phyloP scores from a whole-genome alignment of 2,888 invertebrate species.

The Hofmannophila pseudospretella region DNA sequence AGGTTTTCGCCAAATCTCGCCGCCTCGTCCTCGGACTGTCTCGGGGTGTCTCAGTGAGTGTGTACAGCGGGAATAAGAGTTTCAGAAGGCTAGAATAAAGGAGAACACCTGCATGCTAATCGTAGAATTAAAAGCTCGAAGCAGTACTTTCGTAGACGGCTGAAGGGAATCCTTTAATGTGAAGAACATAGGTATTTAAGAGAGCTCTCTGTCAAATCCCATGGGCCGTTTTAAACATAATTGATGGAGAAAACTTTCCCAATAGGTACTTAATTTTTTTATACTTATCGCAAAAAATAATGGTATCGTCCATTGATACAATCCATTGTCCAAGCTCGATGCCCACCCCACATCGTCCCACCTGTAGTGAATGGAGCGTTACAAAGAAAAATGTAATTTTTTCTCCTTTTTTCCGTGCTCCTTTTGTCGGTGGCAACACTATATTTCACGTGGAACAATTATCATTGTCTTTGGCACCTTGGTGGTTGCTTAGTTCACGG shows the following conservation, averaged over 20 bases:
- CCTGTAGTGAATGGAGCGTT: slow-evolving; percentile 71
- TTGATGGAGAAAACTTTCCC: slow-evolving; percentile 55
- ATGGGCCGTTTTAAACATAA: slow-evolving; percentile 46
- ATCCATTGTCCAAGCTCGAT: slow-evolving; percentile 54
- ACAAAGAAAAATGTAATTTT: slow-evolving; percentile 68
- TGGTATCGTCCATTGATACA: slow-evolving; percentile 68
- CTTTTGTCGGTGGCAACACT: slow-evolving; percentile 75
- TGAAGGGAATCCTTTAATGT: too few relatives aligned
- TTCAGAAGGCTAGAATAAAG: too few relatives aligned
- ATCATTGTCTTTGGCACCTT: slow-evolving; percentile 76
- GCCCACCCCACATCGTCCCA: slow-evolving; percentile 64
- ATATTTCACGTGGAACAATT: slow-evolving; percentile 76
- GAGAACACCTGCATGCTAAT: too few relatives aligned
- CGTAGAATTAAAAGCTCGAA: too few relatives aligned
- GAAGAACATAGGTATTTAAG: too few relatives aligned
- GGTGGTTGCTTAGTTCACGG: slow-evolving; percentile 42
- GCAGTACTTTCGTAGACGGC: too few relatives aligned
- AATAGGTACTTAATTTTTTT: slow-evolving; percentile 40
- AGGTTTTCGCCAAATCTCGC: too few relatives aligned
- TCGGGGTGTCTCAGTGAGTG: too few relatives aligned
- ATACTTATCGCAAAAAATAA: slow-evolving; percentile 48
- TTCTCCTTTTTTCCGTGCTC: slow-evolving; percentile 32
- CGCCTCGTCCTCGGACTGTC: too few relatives aligned
- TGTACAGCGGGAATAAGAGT: too few relatives aligned
- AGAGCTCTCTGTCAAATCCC: slow-evolving; percentile 28